Evolutionary conservation across 1,140 invertebrate species (phyloP).

Genomic region (Cyclina sinensis): DNA sequence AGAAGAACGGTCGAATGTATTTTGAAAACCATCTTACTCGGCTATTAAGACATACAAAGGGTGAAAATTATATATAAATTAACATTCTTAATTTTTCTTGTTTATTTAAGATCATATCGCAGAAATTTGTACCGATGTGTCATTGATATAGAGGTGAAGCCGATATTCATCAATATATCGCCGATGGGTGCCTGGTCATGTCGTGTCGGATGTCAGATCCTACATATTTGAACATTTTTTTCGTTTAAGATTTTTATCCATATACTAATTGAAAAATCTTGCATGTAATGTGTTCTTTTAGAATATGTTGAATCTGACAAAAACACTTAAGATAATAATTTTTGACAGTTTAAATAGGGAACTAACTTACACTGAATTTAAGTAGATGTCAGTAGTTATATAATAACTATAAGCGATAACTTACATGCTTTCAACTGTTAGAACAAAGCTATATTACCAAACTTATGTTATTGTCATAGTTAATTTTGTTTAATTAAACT

Average conservation of each 20-base stretch:
- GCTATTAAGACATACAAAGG: no score
- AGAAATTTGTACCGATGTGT: constrained; percentile 6
- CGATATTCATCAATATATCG: neutral
- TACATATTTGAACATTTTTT: neutral
- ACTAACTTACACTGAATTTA: no score
- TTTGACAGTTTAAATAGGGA: neutral
- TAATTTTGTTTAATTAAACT: no score
- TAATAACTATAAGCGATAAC: no score
- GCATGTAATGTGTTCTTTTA: neutral
- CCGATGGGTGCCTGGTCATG: neutral
- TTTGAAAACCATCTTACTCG: no score
- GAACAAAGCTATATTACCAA: no score
- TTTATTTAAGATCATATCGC: neutral
- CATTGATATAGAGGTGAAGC: neutral
- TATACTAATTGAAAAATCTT: neutral
- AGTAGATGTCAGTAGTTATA: no score
- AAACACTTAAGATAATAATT: neutral
- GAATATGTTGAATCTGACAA: neutral
- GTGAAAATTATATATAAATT: neutral
- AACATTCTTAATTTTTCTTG: neutral
- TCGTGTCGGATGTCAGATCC: neutral
- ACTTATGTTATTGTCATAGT: no score
- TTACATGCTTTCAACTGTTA: no score
- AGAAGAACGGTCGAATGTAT: no score
- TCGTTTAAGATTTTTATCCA: neutral